Evolutionary conservation across 2,113 vertebrate species (phyloP).

Genomic region (Rana temporaria): DNA sequence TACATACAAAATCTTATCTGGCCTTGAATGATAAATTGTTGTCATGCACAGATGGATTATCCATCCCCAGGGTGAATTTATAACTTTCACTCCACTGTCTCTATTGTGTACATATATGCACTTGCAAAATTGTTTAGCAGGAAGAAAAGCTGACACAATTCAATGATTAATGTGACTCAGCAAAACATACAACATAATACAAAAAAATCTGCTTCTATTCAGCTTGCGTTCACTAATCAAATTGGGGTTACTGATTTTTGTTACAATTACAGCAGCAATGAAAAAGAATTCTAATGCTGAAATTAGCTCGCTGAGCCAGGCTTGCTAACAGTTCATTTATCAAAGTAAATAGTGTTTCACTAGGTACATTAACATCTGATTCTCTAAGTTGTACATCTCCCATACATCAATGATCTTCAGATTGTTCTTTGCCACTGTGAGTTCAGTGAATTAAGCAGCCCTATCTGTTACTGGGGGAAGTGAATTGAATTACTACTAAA

Average conservation of each 20-base stretch:
- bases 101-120: conserved; percentile 36
- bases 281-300: neutral
- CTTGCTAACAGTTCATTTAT: neutral
- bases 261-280: conserved; percentile 1
- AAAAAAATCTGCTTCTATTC: neutral
- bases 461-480: too few species aligned
- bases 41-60: conserved; percentile 46
- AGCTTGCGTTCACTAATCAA: neutral
- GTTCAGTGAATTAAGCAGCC: too few species aligned
- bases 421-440: too few species aligned
- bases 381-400: too few species aligned
- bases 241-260: conserved; percentile 2
- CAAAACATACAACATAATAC: neutral
- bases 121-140: conserved; percentile 33
- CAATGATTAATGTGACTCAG: conserved; percentile 24
- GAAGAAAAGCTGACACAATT: neutral
- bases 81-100: conserved; percentile 34
- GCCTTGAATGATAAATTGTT: conserved; percentile 47
- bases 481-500: too few species aligned
- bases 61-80: conserved; percentile 38
- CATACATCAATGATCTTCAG: too few species aligned
- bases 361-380: neutral
- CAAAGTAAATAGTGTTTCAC: conserved; percentile 4
- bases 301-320: conserved; percentile 19
- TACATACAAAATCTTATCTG: conserved; percentile 27